These are phyloP conservation scores for Heliconius hermathena DNA, from an alignment of 1,140 invertebrate genomes.

Conservation along the genomic window DNA sequence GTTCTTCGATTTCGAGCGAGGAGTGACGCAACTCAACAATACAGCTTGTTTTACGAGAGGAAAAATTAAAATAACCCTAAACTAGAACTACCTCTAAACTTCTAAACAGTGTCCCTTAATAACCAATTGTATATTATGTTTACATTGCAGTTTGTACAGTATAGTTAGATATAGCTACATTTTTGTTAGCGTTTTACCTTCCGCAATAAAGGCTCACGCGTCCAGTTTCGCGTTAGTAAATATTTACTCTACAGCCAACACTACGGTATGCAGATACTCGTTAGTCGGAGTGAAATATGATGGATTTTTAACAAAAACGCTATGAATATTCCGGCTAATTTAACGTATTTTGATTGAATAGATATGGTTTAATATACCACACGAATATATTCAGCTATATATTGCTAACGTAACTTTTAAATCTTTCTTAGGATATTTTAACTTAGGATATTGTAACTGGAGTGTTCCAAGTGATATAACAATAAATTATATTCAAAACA, in stretches of 20 bases:
- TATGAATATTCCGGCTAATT: neutral
- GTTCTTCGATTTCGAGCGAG: too few relatives aligned
- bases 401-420: too few relatives aligned
- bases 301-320: slow-evolving; percentile 5
- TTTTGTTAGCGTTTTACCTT: neutral
- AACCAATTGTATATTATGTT: neutral
- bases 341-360: neutral
- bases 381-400: too few relatives aligned
- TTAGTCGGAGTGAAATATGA: neutral
- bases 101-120: neutral
- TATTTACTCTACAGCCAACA: slow-evolving; percentile 12
- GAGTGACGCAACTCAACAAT: too few relatives aligned
- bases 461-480: too few relatives aligned
- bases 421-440: too few relatives aligned
- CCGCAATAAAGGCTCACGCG: slow-evolving; percentile 4
- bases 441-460: too few relatives aligned
- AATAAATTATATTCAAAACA: too few relatives aligned
- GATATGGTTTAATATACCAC: neutral
- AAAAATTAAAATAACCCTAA: too few relatives aligned
- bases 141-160: neutral
- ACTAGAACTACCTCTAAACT: neutral
- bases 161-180: neutral
- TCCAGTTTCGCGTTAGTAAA: neutral
- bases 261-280: slow-evolving; percentile 16
- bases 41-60: too few relatives aligned